phyloP scores from a whole-genome alignment of 2,888 invertebrate species.

The Caradrina clavipalpis region DNA sequence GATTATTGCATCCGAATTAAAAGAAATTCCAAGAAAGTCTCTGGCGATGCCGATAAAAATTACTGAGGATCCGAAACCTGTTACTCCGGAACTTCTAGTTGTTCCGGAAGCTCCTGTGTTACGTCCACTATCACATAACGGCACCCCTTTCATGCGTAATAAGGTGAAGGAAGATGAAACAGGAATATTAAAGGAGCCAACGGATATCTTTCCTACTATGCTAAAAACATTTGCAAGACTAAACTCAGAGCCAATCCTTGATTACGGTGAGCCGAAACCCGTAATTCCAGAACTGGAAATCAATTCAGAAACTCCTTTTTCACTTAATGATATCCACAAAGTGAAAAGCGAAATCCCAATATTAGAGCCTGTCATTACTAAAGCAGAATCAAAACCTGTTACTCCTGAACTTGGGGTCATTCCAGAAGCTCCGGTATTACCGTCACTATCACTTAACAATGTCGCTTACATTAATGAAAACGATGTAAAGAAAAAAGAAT shows the following conservation, averaged over 20 bases:
- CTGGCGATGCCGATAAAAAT: neutral
- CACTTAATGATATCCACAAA: neutral
- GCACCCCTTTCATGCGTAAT: neutral
- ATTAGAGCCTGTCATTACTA: neutral
- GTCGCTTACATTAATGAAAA: neutral
- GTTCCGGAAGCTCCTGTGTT: slow-evolving; percentile 16
- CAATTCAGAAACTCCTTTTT: slow-evolving; percentile 18
- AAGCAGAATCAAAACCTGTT: neutral
- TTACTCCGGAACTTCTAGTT: neutral
- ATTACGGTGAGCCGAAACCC: neutral
- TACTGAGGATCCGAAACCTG: neutral
- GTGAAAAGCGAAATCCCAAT: neutral
- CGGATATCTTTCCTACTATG: neutral
- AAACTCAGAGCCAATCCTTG: neutral
- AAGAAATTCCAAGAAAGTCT: neutral
- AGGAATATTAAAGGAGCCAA: neutral
- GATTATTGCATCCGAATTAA: neutral
- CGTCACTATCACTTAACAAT: neutral
- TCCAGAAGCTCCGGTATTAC: slow-evolving; percentile 19
- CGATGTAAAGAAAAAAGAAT: neutral
- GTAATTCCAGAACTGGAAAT: neutral
- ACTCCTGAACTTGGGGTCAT: neutral
- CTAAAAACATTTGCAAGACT: neutral
- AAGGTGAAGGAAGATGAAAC: slow-evolving; percentile 4
- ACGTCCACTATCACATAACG: neutral